Evolutionary conservation across 2,888 invertebrate genomes (phyloP), one percentile per base, ranked within the genome.

Genomic region (Campoletis raptor): DNA sequence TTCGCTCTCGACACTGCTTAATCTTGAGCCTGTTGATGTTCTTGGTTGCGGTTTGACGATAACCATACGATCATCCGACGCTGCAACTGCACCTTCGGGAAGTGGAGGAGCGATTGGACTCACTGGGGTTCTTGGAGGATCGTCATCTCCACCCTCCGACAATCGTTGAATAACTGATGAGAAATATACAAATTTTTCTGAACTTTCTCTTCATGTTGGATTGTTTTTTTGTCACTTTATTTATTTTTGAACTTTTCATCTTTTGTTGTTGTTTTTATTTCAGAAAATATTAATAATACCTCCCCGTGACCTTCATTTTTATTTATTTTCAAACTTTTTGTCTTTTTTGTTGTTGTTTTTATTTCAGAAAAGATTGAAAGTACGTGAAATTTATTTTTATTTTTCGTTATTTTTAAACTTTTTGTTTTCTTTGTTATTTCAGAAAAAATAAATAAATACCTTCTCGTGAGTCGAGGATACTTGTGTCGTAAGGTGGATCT

Each of bases 1-100:
- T 91, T 96, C 96, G 80, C 96, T 96, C 93, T 96, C 96, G 12
- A 96, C 95, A 89, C 96, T 96, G 92, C 96, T 96, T 88, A 96
- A 94, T 89, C 96, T 96, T 72, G 96, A 95, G 89, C 88, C 88
- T 15, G 88, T 85, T 24, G 86, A 85, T 37, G 87, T 86, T 57
- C 88, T 87, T 18, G 89, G 90, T 12, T 90, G 86, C 15, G 91
- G 89, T 24, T 88, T 95, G 36, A 95, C 95, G 70, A 96, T 93
- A 0, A 96, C 95, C 78, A 96, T 95, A 83, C 96, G 95, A 85
- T 95, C 95, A 64, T 96, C 96, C 57, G 92, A 91, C 5, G 92
- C 92, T 1, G 90, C 91, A 21, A 93, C 89, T 2, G 92, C 88
- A 21, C 93, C 92, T 42, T 92, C 92, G 2, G 92, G 93, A 66